Conservation (phyloP, 2,113 vertebrate genomes). For the Syngnathus typhle region DNA sequence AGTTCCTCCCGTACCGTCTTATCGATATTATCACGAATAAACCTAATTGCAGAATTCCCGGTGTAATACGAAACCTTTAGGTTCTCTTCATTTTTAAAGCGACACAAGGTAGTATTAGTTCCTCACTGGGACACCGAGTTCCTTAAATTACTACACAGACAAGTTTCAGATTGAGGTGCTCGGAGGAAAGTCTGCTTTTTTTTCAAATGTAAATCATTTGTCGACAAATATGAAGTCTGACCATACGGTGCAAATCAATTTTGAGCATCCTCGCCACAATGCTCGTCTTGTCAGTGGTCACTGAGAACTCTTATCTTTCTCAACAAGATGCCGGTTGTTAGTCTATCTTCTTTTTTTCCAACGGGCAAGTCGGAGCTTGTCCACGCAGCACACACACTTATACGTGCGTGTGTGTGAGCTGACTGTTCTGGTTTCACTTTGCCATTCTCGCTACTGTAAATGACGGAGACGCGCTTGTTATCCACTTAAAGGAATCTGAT, state of each 20-base stretch:
- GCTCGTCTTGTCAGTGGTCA: constrained; percentile 52
- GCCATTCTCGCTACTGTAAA: constrained; percentile 65
- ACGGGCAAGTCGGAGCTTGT: constrained; percentile 33
- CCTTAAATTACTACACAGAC: background rate
- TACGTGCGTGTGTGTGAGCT: constrained; percentile 41
- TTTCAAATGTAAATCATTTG: too few species aligned
- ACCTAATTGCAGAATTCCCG: too few species aligned
- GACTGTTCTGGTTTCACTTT: constrained; percentile 59
- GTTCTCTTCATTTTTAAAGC: background rate
- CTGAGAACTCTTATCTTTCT: constrained; percentile 52
- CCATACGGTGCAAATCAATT: background rate
- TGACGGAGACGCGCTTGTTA: constrained; percentile 68
- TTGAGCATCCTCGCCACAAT: constrained; percentile 51
- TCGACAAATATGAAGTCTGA: too few species aligned
- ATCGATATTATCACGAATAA: too few species aligned
- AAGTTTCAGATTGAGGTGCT: background rate
- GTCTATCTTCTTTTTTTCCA: constrained; percentile 55
- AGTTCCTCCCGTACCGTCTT: background rate
- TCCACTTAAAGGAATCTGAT: constrained; percentile 64
- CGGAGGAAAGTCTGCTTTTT: background rate
- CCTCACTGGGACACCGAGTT: background rate
- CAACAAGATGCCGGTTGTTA: constrained; percentile 64
- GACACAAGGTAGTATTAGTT: background rate
- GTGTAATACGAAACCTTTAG: background rate
- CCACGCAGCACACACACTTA: background rate